These are phyloP conservation scores for Lepetodrilus schrolli DNA, from an alignment of 2,888 invertebrate genomes.

Conservation along the genomic window DNA sequence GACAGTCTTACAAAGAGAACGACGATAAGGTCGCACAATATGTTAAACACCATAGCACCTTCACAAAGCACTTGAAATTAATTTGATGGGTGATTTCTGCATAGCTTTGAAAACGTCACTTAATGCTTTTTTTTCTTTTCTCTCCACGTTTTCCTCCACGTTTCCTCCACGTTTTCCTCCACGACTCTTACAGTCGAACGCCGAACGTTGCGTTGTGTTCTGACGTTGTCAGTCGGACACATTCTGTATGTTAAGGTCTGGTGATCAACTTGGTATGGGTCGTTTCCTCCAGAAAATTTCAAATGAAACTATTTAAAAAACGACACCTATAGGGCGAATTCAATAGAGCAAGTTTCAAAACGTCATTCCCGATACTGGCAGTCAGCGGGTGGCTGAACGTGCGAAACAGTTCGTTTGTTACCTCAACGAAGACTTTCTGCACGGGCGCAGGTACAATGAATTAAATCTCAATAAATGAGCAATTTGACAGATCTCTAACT, in stretches of 20 bases:
- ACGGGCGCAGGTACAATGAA: neutral
- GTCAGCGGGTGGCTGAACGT: neutral
- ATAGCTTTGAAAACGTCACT: slow-evolving; percentile 6
- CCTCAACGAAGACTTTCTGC: too few relatives aligned
- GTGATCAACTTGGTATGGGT: neutral
- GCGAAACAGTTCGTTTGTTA: neutral
- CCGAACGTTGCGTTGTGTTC: too few relatives aligned
- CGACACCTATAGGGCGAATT: slow-evolving; percentile 6
- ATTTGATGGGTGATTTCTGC: slow-evolving; percentile 13
- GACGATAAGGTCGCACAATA: neutral
- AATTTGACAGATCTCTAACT: neutral
- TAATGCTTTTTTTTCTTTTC: neutral
- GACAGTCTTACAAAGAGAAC: neutral
- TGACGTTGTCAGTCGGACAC: neutral
- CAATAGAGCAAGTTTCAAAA: slow-evolving; percentile 1
- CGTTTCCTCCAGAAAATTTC: neutral
- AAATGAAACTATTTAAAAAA: slow-evolving; percentile 2
- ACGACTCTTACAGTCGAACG: too few relatives aligned
- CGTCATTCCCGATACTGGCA: slow-evolving; percentile 9
- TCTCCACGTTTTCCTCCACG: too few relatives aligned
- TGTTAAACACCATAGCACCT: slow-evolving; percentile 13
- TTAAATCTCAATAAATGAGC: neutral
- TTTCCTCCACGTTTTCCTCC: neutral
- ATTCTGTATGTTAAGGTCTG: neutral
- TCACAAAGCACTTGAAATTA: slow-evolving; percentile 21